Evolutionary conservation across 2,797 vertebrate species (phyloP).

Genomic region (Avahi laniger): DNA sequence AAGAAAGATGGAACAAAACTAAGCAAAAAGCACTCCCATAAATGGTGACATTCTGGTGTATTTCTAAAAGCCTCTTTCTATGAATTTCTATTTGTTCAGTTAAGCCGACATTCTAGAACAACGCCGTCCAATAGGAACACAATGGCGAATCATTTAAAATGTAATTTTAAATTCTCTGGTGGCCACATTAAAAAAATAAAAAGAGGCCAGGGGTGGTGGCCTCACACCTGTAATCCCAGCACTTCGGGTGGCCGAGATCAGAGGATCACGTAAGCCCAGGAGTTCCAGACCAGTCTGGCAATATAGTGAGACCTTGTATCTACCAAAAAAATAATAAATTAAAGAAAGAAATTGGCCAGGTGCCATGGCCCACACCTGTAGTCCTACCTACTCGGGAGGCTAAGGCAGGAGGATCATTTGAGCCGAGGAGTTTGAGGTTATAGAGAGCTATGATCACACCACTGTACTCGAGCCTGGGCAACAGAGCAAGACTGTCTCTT

Average conservation of each 20-base stretch:
- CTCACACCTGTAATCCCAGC: not conserved
- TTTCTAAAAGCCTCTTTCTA: not conserved
- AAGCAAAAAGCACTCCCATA: constrained; percentile 27
- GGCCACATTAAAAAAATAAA: not conserved
- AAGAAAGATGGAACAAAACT: not conserved
- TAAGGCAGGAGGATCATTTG: not conserved
- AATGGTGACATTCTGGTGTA: not conserved
- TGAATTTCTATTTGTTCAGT: not conserved
- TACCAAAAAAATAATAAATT: not conserved
- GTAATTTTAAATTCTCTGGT: constrained; percentile 1
- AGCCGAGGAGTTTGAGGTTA: not conserved
- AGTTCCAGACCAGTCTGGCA: not conserved
- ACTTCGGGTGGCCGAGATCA: not conserved
- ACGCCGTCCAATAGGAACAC: not conserved
- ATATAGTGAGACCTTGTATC: not conserved
- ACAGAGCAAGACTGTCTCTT: not conserved
- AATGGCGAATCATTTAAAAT: not conserved
- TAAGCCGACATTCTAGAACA: not conserved
- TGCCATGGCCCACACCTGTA: not conserved
- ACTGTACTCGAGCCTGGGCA: not conserved
- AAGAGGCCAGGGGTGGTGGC: not conserved
- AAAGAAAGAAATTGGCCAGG: not conserved
- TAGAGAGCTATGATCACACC: not conserved
- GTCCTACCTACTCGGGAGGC: not conserved
- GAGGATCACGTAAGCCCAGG: not conserved